Evolutionary conservation across 2,888 invertebrate genomes (phyloP), one percentile per base, ranked within the genome.

Genomic region (Amiota communis): DNA sequence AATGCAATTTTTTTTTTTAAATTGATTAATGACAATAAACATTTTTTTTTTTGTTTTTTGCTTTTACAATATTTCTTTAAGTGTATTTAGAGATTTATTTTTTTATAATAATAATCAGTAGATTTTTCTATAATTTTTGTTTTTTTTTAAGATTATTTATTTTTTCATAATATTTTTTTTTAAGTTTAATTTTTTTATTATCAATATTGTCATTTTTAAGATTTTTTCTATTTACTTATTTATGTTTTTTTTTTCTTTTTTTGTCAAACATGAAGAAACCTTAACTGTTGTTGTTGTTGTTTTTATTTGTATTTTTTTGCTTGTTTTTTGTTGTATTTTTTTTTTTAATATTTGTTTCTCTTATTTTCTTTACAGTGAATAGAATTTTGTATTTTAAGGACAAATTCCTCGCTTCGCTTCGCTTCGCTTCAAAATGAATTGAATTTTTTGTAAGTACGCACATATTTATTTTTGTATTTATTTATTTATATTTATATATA

Each of bases 311-410:
- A 48, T 67, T 65, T 20, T 67, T 23, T 77, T 79, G 75, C 73
- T 75, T 23, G 23, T 20, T 67, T 23, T 77, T 79, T 76, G 74
- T 75, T 23, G 23, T 3, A 23, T 72, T 71, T 75, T 78, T 82
- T 74, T 78, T 78, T 79, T 78, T 78, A 81, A 78, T 36, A 36
- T 6, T 36, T 36, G 36, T 36, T 36, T 36, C 82, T 82, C 81
- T 86, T 59, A 13, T 17, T 59, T 17, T 59, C 59, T 20, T 15
- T 59, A 9, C 59, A 59, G 59, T 20, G 23, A 20, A 59, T 59
- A 4, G 0, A 59, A 15, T 17, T 59, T 59, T 4, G 20, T 20
- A 20, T 17, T 9, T 15, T 20, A 15, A 17, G n/a, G n/a, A 36
- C 36, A 36, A 36, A 36, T 6, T 36, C 36, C 2, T 6, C 36